phyloP scores from a whole-genome alignment of 2,888 invertebrate species.

The Hofmannophila pseudospretella region DNA sequence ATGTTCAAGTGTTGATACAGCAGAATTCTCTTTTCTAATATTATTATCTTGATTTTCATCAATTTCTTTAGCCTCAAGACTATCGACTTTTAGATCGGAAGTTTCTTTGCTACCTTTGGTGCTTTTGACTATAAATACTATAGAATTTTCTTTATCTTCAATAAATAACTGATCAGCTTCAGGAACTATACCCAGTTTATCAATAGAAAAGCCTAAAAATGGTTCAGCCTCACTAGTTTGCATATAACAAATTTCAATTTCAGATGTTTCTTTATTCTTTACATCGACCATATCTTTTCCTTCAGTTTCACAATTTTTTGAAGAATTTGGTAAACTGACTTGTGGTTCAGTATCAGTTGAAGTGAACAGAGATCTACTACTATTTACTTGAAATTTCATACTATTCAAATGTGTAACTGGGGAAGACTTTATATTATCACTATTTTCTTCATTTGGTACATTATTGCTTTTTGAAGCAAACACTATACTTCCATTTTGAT shows the following conservation, averaged over 20 bases:
- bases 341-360: neutral
- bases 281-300: conserved; percentile 3
- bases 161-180: conserved; percentile 7
- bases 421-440: neutral
- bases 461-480: conserved; percentile 10
- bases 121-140: conserved; percentile 6
- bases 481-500: conserved; percentile 23
- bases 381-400: neutral
- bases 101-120: conserved; percentile 1
- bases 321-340: neutral
- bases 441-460: neutral
- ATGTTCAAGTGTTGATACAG: conserved; percentile 1
- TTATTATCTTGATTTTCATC: neutral
- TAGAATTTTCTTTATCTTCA: conserved; percentile 6
- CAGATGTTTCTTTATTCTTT: conserved; percentile 4
- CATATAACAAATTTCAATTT: conserved; percentile 24
- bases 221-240: conserved; percentile 39
- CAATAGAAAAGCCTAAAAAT: conserved; percentile 39
- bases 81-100: neutral
- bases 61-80: neutral
- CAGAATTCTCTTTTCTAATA: neutral
- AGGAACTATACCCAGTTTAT: conserved; percentile 9
- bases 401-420: conserved; percentile 2
- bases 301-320: neutral
- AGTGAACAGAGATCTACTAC: conserved; percentile 7